Base-by-base conservation (phyloP, 2,888 invertebrate genomes). In the Drosophila anomalata region DNA sequence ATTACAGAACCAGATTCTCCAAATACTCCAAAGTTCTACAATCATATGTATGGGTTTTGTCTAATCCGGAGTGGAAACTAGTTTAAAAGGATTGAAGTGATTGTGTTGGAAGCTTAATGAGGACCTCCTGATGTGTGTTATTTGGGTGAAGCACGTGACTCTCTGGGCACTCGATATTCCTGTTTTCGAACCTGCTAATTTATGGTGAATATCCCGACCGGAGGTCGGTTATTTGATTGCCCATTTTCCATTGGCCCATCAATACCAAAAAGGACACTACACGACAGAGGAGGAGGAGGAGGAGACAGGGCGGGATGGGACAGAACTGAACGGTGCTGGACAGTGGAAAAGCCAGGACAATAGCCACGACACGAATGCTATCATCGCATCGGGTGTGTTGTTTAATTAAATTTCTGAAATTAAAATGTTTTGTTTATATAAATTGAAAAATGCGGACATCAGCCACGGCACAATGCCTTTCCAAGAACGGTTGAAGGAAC, bases 321-420 rank as follows among this genome's bases (percentile, higher is more conserved):
- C 55, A 39, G 20, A 29, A 14, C 5, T 9, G 47, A 41, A 26
- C 67, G 57, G 26, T 8, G 20, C 11, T 2, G 6, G 57, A 11
- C 51, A 59, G 44, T 29, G 14, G 44, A 46, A 0, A 14, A 7
- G 33, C 22, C 44, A 24, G 44, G 4, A 53, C 26, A 59, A 68
- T 75, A 65, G 67, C 62, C 68, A 58, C 12, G 47, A 68, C 73
- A 83, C 67, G 75, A 66, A 67, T 75, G 76, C 71, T 76, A 80
- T 83, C 80, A 70, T 60, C 61, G 59, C 65, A 66, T 73, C 72
- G 75, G 73, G 82, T 55, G 82, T 87, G 89, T 87, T 90, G 90
- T 91, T 91, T 90, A 91, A 91, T 91, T 91, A 90, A 91, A 91
- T 90, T 88, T 91, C 89, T 90, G 90, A 91, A 91, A 91, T 91